Base-by-base conservation (phyloP, 2,113 vertebrate species). In the Lagopus muta region DNA sequence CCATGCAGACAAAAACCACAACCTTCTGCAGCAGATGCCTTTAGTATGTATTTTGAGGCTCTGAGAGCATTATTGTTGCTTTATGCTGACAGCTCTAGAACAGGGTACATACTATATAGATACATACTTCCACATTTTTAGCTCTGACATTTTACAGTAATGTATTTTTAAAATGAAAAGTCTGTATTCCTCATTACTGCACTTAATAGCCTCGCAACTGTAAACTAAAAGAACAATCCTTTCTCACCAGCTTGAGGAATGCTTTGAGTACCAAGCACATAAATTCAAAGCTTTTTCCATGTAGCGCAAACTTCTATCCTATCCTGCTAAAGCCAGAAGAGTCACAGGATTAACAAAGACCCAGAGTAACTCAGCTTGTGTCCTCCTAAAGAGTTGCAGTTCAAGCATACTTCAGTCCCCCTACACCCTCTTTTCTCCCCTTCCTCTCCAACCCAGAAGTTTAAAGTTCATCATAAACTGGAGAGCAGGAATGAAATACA, bases 371-470 rank as follows among this genome's bases (percentile, higher is more conserved):
- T 67, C 65, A 54, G 18, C 6, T 43, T 11, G 11, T 10, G 20
- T 17, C 12, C n/a, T 47, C 21, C n/a, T 55, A 66, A 60, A 32
- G 30, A 14, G 27, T 45, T 34, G 25, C 8, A 58, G 12, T 47
- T 20, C 12, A 66, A 47, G 6, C 4, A 2, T 34, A 6, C 11
- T 19, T 16, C 5, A 18, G 61, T 16, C 1, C 12, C 5, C 2
- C 5, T 8, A 1, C 5, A 18, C 36, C 25, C 36, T 40, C 24
- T 62, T 18, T 16, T 40, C 20, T 22, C 34, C 5, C 28, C 5
- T 8, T 4, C 52, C 30, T 4, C 30, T 32, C 30, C 32, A 57
- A 32, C 30, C 32, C 32, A 20, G 6, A 65, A 61, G 13, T 42
- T 38, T 38, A 11, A 66, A 32, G 11, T 28, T 76, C 38, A 88